Evolutionary conservation across 2,888 invertebrate genomes (phyloP), one percentile per base, ranked within the genome.

Genomic region (Drosophila borborema): DNA sequence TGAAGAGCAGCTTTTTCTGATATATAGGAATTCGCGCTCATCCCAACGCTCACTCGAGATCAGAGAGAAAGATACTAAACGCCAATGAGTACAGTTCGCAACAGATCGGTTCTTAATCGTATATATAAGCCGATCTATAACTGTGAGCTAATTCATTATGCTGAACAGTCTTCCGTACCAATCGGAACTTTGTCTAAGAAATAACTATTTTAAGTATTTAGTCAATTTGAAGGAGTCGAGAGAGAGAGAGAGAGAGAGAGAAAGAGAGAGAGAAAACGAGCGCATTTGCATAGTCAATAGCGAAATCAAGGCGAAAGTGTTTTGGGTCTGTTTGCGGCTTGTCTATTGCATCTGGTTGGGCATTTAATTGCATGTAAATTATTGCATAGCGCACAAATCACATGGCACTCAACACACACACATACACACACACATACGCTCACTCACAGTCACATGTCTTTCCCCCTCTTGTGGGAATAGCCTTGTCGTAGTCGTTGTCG

Each of bases 311-410:
- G 64, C 40, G 69, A 74, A 74, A 74, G 62, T 79, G 80, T 65
- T 77, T 69, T 54, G 36, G 38, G 14, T 14, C 34, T n/a, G 31
- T 59, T 60, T 75, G 61, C 55, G 63, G 45, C 18, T 62, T 46
- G 49, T 51, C 40, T 36, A 46, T 65, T 72, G 83, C 72, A 77
- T 62, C 77, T 77, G 31, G 56, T 63, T 74, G 79, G 70, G 62
- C 70, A 82, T 80, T 83, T 86, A 78, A 88, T 88, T 83, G 80
- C 82, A 85, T 72, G 82, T 87, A 83, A 83, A 85, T 87, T 82
- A 80, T 83, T 80, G 80, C 66, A 64, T 14, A 58, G 28, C 23
- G 40, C 80, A 66, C 55, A 74, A 69, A 67, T 72, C 64, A 59
- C 65, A 63, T 53, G 62, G 12, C 67, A 63, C 67, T 64, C 68